phyloP scores from a whole-genome alignment of 2,113 vertebrate species.

The Cervus canadensis region DNA sequence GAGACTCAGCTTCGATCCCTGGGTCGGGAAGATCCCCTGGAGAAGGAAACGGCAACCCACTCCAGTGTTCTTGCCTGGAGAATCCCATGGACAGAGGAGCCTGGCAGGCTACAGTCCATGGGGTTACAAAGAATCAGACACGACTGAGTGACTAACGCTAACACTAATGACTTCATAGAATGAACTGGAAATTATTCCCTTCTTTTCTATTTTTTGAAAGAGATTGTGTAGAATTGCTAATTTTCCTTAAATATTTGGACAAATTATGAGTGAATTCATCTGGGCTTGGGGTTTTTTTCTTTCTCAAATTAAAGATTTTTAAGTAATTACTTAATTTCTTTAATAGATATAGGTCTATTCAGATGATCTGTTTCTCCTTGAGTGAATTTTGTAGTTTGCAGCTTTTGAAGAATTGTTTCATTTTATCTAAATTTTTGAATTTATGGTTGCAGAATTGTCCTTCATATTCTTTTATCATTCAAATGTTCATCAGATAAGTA shows the following conservation, averaged over 20 bases:
- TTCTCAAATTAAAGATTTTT: background rate
- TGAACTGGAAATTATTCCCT: background rate
- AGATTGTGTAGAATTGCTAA: background rate
- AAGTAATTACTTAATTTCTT: background rate
- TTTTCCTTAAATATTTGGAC: background rate
- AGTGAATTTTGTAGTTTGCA: background rate
- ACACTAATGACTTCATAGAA: background rate
- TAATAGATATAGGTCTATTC: background rate
- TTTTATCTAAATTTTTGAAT: background rate
- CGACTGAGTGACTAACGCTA: background rate
- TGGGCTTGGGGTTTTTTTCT: background rate
- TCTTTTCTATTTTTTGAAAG: background rate
- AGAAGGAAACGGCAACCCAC: background rate
- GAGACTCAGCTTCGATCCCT: background rate
- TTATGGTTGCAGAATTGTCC: background rate
- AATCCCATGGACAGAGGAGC: background rate
- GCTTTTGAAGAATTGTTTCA: background rate
- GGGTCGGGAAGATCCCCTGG: background rate
- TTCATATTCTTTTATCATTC: background rate
- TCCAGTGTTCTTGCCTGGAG: background rate
- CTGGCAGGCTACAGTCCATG: background rate
- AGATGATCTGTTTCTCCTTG: background rate
- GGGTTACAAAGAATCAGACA: background rate
- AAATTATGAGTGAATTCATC: background rate
- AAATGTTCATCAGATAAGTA: background rate